These are phyloP conservation scores for Crotophaga sulcirostris DNA, from an alignment of 2,113 vertebrate genomes.

Conservation along the genomic window DNA sequence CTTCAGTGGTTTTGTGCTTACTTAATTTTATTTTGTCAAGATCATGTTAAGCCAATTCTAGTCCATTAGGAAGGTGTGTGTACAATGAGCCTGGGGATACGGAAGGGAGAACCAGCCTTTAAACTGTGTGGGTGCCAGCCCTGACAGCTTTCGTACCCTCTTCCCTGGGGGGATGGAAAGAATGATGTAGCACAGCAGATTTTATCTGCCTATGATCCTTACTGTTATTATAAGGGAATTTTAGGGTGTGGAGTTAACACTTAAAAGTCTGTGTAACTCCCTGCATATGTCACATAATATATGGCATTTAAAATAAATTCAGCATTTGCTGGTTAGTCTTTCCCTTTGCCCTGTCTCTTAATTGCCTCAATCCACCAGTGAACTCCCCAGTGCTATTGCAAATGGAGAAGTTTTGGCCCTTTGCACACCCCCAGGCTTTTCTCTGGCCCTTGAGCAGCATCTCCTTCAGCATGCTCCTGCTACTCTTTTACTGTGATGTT, in stretches of 20 bases:
- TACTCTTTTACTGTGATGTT: background rate
- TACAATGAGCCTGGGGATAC: background rate
- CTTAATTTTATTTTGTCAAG: constrained; percentile 43
- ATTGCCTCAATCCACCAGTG: background rate
- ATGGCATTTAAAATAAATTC: background rate
- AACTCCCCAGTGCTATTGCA: background rate
- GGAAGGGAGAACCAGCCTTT: background rate
- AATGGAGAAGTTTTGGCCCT: background rate
- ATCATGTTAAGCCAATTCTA: constrained; percentile 34
- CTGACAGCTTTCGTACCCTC: background rate
- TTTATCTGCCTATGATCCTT: background rate
- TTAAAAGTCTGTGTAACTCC: background rate
- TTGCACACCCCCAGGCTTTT: background rate
- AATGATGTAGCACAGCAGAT: constrained; percentile 36
- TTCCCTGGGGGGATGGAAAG: constrained; percentile 1
- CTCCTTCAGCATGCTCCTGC: background rate
- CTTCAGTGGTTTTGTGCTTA: background rate
- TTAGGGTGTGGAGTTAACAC: constrained; percentile 54
- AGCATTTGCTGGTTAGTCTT: background rate
- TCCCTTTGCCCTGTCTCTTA: background rate
- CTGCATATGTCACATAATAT: fast-evolving
- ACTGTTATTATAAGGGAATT: constrained; percentile 30
- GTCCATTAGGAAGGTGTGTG: constrained; percentile 18
- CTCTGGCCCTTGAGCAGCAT: background rate
- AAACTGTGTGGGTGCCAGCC: background rate